A percentile compares a stretch with the other conserved stretches of the same genome.
These are phyloP conservation scores for Phasianus colchicus DNA, from an alignment of 2,113 vertebrate species.

Conservation along the genomic window DNA sequence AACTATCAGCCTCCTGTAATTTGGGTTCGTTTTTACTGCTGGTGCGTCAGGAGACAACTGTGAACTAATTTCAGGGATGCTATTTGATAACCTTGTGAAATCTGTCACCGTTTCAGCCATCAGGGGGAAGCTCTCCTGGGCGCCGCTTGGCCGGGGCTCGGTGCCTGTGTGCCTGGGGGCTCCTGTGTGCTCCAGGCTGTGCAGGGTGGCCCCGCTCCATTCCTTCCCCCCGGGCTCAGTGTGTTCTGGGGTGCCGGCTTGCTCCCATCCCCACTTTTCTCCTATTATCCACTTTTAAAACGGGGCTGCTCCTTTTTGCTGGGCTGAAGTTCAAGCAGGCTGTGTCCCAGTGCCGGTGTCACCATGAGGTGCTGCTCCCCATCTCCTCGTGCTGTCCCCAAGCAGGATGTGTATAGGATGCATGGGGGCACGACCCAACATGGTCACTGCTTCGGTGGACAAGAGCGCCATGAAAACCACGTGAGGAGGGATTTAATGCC, in stretches of 20 bases:
- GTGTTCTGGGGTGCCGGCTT: fast-evolving
- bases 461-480: neutral
- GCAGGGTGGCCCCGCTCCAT: neutral
- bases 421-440: neutral
- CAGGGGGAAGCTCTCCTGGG: neutral
- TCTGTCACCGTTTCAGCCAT: neutral
- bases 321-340: fast-evolving
- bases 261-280: fast-evolving
- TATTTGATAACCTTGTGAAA: slow-evolving; percentile 72
- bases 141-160: neutral
- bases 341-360: too few species aligned
- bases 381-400: neutral
- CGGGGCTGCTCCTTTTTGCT: fast-evolving
- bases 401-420: neutral
- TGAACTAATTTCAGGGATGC: slow-evolving; percentile 74
- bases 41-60: slow-evolving; percentile 69
- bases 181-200: neutral
- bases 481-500: slow-evolving; percentile 13
- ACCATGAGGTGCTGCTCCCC: fast-evolving
- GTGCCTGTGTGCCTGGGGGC: neutral
- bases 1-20: slow-evolving; percentile 64
- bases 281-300: neutral
- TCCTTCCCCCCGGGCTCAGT: neutral
- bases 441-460: neutral
- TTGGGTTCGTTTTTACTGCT: slow-evolving; percentile 68